A percentile compares a stretch with the other conserved stretches of the same genome.
phyloP scores from a whole-genome alignment of 2,888 invertebrate species.

The Eueremaeus valkanovi region DNA sequence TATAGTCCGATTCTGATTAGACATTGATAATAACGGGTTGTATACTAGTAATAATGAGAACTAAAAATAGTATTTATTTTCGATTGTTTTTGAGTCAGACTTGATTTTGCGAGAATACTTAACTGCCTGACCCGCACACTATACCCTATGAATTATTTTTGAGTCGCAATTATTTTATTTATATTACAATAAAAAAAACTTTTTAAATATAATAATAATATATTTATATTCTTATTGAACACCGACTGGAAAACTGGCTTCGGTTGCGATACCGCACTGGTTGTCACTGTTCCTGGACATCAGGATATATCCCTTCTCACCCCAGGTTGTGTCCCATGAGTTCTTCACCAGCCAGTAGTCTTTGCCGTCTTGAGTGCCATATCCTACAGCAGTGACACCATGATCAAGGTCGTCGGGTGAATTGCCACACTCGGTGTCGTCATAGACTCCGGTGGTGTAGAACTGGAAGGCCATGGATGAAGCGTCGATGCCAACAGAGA shows the following conservation, averaged over 20 bases:
- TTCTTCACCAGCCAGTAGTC: constrained; percentile 85
- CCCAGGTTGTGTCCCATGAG: constrained; percentile 71
- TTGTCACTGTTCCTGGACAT: constrained; percentile 79
- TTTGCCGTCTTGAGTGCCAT: constrained; percentile 53
- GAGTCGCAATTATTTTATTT: too few relatives aligned
- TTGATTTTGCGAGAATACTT: too few relatives aligned
- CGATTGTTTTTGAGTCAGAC: too few relatives aligned
- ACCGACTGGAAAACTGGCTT: constrained; percentile 70
- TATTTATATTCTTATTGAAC: too few relatives aligned
- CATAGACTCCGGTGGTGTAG: constrained; percentile 62
- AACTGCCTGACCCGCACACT: too few relatives aligned
- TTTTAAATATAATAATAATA: too few relatives aligned
- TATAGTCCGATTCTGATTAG: too few relatives aligned
- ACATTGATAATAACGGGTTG: too few relatives aligned
- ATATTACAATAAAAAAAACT: too few relatives aligned
- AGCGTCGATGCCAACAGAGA: constrained; percentile 85
- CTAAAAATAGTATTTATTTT: too few relatives aligned
- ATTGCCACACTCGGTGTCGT: constrained; percentile 64
- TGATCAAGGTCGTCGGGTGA: constrained; percentile 64
- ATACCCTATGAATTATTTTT: too few relatives aligned
- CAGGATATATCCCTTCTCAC: constrained; percentile 76
- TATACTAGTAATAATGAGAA: too few relatives aligned
- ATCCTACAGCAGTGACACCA: constrained; percentile 71
- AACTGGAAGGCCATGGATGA: constrained; percentile 78
- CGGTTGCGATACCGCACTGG: constrained; percentile 77